Evolutionary conservation across 2,113 vertebrate genomes (phyloP).

Genomic region (Apteryx owenii): DNA sequence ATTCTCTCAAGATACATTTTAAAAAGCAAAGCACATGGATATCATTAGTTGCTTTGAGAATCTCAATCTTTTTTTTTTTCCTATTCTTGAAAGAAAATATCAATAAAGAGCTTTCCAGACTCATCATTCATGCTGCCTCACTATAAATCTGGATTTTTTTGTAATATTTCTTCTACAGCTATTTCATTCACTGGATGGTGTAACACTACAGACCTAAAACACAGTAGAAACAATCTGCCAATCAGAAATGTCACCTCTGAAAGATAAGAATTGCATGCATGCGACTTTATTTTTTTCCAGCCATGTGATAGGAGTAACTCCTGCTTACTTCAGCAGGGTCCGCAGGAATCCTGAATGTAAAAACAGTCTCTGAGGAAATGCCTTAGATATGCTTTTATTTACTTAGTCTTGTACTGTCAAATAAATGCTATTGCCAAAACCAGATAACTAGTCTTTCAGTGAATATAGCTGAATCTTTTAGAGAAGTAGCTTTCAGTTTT

Average conservation of each 20-base stretch:
- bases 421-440: background rate
- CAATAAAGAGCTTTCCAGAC: background rate
- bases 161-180: background rate
- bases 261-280: background rate
- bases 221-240: background rate
- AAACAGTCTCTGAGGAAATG: background rate
- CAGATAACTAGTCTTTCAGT: background rate
- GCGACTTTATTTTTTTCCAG: background rate
- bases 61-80: background rate
- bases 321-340: background rate
- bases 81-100: background rate
- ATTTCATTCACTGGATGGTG: background rate
- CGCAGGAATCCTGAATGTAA: background rate
- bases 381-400: background rate
- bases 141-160: background rate
- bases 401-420: background rate
- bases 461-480: background rate
- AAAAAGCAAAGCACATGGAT: background rate
- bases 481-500: background rate
- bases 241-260: background rate
- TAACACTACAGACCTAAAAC: background rate
- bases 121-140: background rate
- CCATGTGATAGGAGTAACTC: background rate
- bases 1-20: background rate
- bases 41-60: background rate